Evolutionary conservation across 1,140 invertebrate species (phyloP), one percentile per base, ranked within the genome.

Genomic region (Macrobrachium rosenbergii): DNA sequence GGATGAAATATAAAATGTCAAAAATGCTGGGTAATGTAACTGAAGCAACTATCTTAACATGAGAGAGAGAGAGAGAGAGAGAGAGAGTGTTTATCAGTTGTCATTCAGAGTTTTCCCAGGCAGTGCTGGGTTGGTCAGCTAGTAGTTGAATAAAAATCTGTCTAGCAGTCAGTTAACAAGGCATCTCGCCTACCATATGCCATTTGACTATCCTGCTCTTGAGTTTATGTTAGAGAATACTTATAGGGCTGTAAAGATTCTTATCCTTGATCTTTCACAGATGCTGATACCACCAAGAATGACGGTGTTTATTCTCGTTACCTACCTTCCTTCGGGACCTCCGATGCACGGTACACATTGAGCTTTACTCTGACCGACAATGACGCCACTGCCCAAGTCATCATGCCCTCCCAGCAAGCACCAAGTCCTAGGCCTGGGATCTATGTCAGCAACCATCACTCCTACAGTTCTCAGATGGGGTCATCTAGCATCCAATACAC

Each of bases 221-320:
- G 28, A 37, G 28, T 37, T 37, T 3, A 37, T 3, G 28, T 37
- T 37, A 37, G 28, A 37, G 3, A 37, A 37, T 37, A 37, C 28
- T 37, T 37, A 3, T 37, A 37, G 28, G 28, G 3, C 28, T 37
- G n/a, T 62, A 14, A 62, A 5, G 21, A 21, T n/a, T 77, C 43
- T 60, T 43, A n/a, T 14, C 21, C 16, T n/a, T 52, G 8, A 77
- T 58, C 19, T 59, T 59, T 43, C 0, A 45, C 83, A 94, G 94
- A 94, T 91, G 93, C 94, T 5, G 95, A 95, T 91, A 92, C 94
- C 12, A 94, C 93, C n/a, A 93, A 93, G 92, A 93, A 93, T 16
- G 95, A 95, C 91, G 95, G 95, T 16, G 92, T 95, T 17, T 95
- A 95, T 90, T 94, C 94, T 1, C 91, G 94, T 78, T 95, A 94